phyloP scores from a whole-genome alignment of 2,888 invertebrate genomes.

The Drosophila infuscata region DNA sequence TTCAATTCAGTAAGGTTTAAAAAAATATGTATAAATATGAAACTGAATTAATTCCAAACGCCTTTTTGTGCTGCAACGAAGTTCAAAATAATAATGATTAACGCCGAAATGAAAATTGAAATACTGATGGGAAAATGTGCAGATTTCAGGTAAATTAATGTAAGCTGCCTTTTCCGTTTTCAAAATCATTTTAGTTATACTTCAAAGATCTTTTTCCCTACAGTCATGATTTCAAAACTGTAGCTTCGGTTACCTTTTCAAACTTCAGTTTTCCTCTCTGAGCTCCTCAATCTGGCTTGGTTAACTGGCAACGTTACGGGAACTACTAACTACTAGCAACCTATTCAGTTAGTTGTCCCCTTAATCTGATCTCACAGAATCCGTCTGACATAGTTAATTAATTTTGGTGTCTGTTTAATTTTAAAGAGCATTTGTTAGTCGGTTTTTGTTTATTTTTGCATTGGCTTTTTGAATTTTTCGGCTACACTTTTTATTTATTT shows the following conservation, averaged over 20 bases:
- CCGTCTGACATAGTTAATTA: neutral
- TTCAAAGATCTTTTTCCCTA: neutral
- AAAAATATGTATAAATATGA: neutral
- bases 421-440: slow-evolving; percentile 28
- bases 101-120: neutral
- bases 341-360: neutral
- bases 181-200: neutral
- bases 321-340: neutral
- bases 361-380: neutral
- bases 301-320: too few relatives aligned
- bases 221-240: neutral
- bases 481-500: slow-evolving; percentile 18
- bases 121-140: neutral
- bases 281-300: neutral
- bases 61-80: neutral
- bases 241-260: neutral
- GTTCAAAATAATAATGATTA: neutral
- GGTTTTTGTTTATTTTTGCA: slow-evolving; percentile 7
- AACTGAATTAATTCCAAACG: neutral
- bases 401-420: neutral
- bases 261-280: neutral
- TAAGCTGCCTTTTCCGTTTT: neutral
- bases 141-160: neutral
- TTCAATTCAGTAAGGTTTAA: neutral
- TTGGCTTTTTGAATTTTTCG: slow-evolving; percentile 17